Evolutionary conservation across 2,113 vertebrate genomes (phyloP).

Genomic region (Antennarius striatus): DNA sequence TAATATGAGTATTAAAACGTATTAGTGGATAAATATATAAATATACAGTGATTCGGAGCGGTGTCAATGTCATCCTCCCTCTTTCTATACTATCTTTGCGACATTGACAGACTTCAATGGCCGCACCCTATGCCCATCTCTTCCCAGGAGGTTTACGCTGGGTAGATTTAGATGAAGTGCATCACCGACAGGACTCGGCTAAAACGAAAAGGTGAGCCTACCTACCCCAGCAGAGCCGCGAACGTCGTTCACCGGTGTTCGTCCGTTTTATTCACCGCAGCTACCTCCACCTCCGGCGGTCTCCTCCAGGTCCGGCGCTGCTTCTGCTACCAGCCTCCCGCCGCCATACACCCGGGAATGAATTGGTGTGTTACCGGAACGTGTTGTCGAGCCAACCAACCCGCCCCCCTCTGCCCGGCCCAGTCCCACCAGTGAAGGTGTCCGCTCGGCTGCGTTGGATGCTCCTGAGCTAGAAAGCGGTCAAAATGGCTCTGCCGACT

Average conservation of each 20-base stretch:
- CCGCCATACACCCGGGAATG: conserved; percentile 41
- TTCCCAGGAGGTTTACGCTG: conserved; percentile 59
- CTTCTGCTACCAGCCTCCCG: conserved; percentile 45
- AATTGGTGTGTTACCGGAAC: conserved; percentile 9
- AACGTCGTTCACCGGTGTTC: conserved; percentile 3
- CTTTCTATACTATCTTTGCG: not conserved
- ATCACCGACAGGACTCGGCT: not conserved
- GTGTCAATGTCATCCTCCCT: not conserved
- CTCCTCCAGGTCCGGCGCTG: conserved; percentile 37
- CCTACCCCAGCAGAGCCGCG: conserved; percentile 44
- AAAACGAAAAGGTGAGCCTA: conserved; percentile 20
- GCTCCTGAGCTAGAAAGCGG: conserved; percentile 40
- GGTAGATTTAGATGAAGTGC: conserved; percentile 59
- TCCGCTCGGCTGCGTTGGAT: not conserved
- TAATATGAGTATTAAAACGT: no score
- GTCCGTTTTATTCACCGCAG: conserved; percentile 20
- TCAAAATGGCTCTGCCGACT: conserved; percentile 80
- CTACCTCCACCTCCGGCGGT: conserved; percentile 33
- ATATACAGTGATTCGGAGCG: not conserved
- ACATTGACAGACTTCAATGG: conserved; percentile 59
- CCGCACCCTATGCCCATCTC: conserved; percentile 74
- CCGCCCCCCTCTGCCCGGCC: not conserved
- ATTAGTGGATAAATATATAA: not conserved
- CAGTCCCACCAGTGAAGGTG: conserved; percentile 1
- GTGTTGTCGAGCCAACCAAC: not conserved